Conservation (phyloP, 2,113 vertebrate species). For the Kryptolebias marmoratus region DNA sequence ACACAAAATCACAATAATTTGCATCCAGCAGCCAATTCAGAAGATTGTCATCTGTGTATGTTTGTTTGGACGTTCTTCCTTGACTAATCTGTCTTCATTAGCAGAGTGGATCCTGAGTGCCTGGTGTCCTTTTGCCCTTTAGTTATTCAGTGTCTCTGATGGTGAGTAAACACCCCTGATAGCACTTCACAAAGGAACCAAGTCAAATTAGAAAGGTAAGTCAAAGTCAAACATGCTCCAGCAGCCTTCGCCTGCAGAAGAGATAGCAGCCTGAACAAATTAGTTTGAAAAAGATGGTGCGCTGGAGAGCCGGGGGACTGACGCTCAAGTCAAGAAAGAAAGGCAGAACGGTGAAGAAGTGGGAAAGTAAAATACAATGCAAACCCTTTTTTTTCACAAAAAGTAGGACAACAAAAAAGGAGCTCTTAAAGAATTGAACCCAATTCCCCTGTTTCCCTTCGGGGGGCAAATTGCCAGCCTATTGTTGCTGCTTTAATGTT, state of each 20-base stretch:
- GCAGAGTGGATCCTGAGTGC: slow-evolving; percentile 47
- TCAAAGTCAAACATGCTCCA: slow-evolving; percentile 28
- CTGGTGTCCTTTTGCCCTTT: slow-evolving; percentile 53
- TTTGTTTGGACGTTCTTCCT: slow-evolving; percentile 15
- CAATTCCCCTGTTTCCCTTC: slow-evolving; percentile 34
- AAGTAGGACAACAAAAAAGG: slow-evolving; percentile 31
- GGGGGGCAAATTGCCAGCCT: slow-evolving; percentile 34
- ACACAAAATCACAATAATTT: too few species aligned
- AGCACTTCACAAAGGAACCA: slow-evolving; percentile 27
- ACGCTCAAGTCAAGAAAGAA: not conserved
- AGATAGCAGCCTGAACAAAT: slow-evolving; percentile 38
- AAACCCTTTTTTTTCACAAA: slow-evolving; percentile 11
- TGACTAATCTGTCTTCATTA: slow-evolving; percentile 62
- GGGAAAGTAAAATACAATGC: not conserved
- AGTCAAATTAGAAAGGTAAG: slow-evolving; percentile 42
- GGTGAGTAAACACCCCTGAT: slow-evolving; percentile 46
- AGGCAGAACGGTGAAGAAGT: not conserved
- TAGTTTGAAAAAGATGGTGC: slow-evolving; percentile 2
- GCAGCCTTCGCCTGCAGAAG: slow-evolving; percentile 6
- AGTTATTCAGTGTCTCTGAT: slow-evolving; percentile 15
- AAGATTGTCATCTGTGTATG: not conserved
- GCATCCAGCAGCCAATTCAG: too few species aligned
- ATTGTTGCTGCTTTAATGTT: slow-evolving; percentile 58
- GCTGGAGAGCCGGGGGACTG: not conserved
- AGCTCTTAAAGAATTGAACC: slow-evolving; percentile 62